Evolutionary conservation across 1,140 invertebrate genomes (phyloP), one percentile per base, ranked within the genome.

Genomic region (Babylonia areolata): DNA sequence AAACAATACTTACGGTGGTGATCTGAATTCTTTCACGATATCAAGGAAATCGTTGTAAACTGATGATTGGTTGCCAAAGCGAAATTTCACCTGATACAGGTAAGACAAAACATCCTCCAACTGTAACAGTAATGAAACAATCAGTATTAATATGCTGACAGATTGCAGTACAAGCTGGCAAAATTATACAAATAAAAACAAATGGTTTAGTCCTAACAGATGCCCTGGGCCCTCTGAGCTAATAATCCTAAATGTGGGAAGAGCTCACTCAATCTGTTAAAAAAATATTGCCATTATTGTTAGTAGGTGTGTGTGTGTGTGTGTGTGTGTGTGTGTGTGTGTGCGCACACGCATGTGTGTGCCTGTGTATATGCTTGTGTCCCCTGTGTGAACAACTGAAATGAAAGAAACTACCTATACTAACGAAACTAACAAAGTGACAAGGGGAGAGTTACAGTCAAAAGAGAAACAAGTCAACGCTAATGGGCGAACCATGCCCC

Each of bases 11-110:
- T 93, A 97, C 96, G 96, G 98, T 94, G 99, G 98, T 78, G 98
- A 99, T 95, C 99, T 99, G 91, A 99, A 99, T 94, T 99, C 99
- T 95, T 99, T 99, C 99, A 99, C 99, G 90, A 99, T 99, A 94
- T 99, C 99, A 88, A 99, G 95, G 93, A 99, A 99, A 94, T 99
- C 98, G 95, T 99, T 99, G 95, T 99, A 99, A 17, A 99, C 98
- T 95, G 99, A 98, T 20, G 99, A 99, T 92, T 99, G 98, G 92
- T 97, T 97, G 83, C 97, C 97, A 95, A 99, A 99, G 95, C 99
- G 99, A 94, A 96, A 97, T 94, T 99, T 99, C 77, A 99, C 99
- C 95, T 99, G 97, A 95, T 99, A 99, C 64, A 99, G 95, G 94
- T 99, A 99, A 2, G 98, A 98, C 0, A 99, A 95, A 0, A 99